A percentile compares a stretch with the other conserved stretches of the same genome.
Conservation (phyloP, 2,888 invertebrate species). For the Zele albiditarsus region DNA sequence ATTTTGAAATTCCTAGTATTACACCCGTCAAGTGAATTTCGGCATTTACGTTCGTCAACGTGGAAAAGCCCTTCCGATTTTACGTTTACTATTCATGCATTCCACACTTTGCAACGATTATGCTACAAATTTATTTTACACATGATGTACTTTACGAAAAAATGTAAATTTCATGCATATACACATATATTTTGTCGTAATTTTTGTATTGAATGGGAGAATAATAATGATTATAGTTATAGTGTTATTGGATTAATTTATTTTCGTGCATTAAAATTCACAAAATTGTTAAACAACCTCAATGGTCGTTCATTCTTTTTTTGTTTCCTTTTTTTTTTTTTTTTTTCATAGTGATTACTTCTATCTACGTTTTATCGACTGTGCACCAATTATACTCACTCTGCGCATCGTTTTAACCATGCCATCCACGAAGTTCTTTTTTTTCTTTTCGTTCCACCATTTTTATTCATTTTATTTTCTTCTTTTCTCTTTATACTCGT, state of each 20-base stretch:
- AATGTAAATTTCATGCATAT: background rate
- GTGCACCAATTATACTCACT: conserved; percentile 2
- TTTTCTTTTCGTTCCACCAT: background rate
- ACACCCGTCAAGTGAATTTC: conserved; percentile 64
- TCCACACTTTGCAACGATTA: conserved; percentile 35
- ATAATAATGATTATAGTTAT: background rate
- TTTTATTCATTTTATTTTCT: conserved; percentile 9
- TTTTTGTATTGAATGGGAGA: background rate
- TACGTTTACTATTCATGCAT: conserved; percentile 37
- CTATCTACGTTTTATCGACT: conserved; percentile 13
- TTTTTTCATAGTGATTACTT: background rate
- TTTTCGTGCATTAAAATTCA: background rate
- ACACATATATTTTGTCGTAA: no score
- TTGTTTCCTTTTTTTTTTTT: background rate
- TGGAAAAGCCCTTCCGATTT: conserved; percentile 48
- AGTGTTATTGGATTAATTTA: no score
- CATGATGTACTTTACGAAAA: background rate
- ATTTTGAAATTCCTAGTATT: conserved; percentile 63
- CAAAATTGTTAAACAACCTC: background rate
- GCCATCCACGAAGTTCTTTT: background rate
- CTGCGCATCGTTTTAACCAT: background rate
- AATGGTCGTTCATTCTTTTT: background rate
- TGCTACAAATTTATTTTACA: conserved; percentile 35
- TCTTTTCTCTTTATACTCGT: conserved; percentile 34
- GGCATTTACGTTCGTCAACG: conserved; percentile 56